Conservation (phyloP, 2,888 invertebrate species). For the Dendrolimus houi region DNA sequence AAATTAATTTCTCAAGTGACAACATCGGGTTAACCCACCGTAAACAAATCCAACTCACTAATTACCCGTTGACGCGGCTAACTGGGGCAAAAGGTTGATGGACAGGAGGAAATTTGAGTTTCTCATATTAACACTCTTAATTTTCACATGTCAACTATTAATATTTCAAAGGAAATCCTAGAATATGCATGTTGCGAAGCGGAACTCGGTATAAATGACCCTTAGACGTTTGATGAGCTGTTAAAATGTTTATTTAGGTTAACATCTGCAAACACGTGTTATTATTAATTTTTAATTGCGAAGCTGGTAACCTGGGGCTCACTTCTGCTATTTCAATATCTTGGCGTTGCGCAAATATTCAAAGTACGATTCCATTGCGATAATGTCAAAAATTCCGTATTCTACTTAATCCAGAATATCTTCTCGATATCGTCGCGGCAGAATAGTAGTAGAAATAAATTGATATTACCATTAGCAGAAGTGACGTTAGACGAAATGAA, state of each 20-base stretch:
- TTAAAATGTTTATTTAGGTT: not conserved
- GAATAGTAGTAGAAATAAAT: no score
- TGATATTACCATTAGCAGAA: no score
- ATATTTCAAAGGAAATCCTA: not conserved
- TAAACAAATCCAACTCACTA: conserved; percentile 1
- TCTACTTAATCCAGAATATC: no score
- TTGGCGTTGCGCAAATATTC: no score
- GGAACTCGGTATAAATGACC: not conserved
- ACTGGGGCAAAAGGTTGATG: conserved; percentile 8
- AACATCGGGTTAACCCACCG: not conserved
- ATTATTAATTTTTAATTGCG: no score
- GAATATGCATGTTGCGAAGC: not conserved
- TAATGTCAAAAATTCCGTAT: no score
- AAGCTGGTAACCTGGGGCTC: no score
- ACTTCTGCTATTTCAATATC: no score
- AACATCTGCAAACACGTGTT: not conserved
- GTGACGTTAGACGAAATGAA: no score
- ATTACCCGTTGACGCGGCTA: conserved; percentile 3
- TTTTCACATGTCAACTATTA: not conserved
- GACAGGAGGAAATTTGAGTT: conserved; percentile 1
- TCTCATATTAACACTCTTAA: not conserved
- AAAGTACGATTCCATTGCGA: no score
- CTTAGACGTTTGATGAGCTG: not conserved
- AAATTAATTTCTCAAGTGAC: no score
- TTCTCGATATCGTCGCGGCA: no score